Base-by-base conservation (phyloP, 1,140 invertebrate genomes). In the Hycleus phaleratus region DNA sequence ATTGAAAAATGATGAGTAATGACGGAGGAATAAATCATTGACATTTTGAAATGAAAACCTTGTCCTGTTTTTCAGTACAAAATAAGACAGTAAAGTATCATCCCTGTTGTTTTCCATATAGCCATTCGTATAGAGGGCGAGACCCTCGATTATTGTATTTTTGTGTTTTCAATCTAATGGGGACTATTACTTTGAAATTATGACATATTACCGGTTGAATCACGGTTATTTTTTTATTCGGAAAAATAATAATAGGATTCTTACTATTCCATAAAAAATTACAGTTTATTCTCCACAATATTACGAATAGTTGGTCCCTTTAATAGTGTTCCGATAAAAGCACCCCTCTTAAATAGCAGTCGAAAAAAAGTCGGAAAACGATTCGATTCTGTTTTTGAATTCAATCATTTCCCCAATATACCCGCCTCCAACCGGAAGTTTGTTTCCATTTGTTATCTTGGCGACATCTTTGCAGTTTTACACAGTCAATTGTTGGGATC, bases 1-100 rank as follows among this genome's bases (percentile, higher is more conserved):
- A 61, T 61, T 61, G 59, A 61, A 54, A 49, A 61, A 61, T 61
- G 59, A 67, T 67, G 65, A 67, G 59, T 67, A 67, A 67, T 67
- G 65, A 67, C 65, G 65, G 52, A 64, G 65, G 60, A 59, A 65
- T 67, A 61, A 60, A 65, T 67, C 65, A 67, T 63, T 62, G 60
- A 60, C 56, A 59, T 59, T 59, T 60, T 67, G 65, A 67, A 67
- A 67, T 53, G 65, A 62, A 67, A 67, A 64, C 59, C 54, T 50
- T 67, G 65, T 67, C 62, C 62, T 44, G 47, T 64, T 53, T 60
- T 59, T 56, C 32, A 32, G 32, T 32, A 32, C 32, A 62, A 62
- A 62, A 58, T 65, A 65, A 65, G 61, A 65, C 58, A 64, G 56
- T 58, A 58, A 54, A 62, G 32, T 54, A 63, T 56, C 60, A 59